Conservation (phyloP, 2,113 vertebrate genomes). For the Forbesichthys agassizii region DNA sequence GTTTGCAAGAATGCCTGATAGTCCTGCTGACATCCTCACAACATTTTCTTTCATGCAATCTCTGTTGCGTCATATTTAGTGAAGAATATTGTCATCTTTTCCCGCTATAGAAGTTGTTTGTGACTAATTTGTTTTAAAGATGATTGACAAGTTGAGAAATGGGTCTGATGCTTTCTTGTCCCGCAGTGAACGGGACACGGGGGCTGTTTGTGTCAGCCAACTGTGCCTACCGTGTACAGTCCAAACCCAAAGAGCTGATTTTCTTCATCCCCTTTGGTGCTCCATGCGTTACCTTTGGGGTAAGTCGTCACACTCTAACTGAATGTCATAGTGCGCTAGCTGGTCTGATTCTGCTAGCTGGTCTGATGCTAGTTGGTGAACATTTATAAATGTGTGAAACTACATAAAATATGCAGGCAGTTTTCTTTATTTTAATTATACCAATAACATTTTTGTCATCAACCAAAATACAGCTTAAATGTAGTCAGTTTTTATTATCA, state of each 20-base stretch:
- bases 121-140: too few species aligned
- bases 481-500: too few species aligned
- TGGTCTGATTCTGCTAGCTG: background rate
- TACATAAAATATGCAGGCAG: too few species aligned
- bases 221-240: conserved; percentile 54
- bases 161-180: background rate
- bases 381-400: too few species aligned
- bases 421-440: too few species aligned
- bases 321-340: background rate
- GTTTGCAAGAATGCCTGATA: background rate
- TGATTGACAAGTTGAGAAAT: too few species aligned
- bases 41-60: background rate
- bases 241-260: conserved; percentile 30
- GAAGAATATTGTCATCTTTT: background rate
- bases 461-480: too few species aligned
- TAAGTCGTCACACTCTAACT: conserved; percentile 40
- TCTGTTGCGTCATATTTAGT: background rate
- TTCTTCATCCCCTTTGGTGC: conserved; percentile 55
- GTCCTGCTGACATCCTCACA: too few species aligned
- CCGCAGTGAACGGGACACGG: conserved; percentile 60
- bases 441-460: too few species aligned
- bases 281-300: conserved; percentile 55
- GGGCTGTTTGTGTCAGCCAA: conserved; percentile 60
- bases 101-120: too few species aligned
- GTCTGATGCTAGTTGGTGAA: too few species aligned